Evolutionary conservation across 1,140 invertebrate genomes (phyloP).

Genomic region (Oncopeltus fasciatus): DNA sequence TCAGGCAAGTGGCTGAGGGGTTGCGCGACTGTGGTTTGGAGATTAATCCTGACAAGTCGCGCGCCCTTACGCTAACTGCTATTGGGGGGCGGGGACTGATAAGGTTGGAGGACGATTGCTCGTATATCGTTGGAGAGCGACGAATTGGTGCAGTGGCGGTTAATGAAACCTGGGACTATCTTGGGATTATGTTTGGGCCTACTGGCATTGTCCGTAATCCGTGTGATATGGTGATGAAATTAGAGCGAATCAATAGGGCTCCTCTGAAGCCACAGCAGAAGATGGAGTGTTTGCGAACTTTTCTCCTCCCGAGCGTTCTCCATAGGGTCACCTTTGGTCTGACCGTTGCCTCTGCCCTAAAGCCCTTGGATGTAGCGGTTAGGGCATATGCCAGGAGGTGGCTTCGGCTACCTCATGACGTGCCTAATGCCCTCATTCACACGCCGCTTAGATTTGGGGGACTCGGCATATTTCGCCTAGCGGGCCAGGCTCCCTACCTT

Average conservation of each 20-base stretch:
- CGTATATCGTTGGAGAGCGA: not conserved
- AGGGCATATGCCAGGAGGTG: conserved; percentile 11
- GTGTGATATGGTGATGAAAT: not conserved
- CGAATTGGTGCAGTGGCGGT: not conserved
- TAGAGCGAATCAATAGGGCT: not conserved
- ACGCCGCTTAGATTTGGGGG: conserved; percentile 14
- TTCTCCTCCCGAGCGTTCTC: not conserved
- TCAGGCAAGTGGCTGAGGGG: not conserved
- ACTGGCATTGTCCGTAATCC: not conserved
- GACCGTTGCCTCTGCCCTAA: not conserved
- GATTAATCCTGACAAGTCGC: not conserved
- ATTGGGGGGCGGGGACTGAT: not conserved
- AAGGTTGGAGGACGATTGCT: not conserved
- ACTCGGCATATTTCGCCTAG: not conserved
- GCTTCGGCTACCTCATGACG: conserved; percentile 15
- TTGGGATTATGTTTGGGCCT: not conserved
- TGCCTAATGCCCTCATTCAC: conserved; percentile 19
- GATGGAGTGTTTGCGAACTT: not conserved
- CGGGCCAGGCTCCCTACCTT: not conserved
- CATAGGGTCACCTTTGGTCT: not conserved
- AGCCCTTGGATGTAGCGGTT: not conserved
- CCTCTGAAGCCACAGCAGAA: not conserved
- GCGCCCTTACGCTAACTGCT: not conserved
- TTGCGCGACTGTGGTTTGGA: not conserved
- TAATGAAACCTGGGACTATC: not conserved